phyloP scores from a whole-genome alignment of 2,113 vertebrate species.

The Strix aluco region DNA sequence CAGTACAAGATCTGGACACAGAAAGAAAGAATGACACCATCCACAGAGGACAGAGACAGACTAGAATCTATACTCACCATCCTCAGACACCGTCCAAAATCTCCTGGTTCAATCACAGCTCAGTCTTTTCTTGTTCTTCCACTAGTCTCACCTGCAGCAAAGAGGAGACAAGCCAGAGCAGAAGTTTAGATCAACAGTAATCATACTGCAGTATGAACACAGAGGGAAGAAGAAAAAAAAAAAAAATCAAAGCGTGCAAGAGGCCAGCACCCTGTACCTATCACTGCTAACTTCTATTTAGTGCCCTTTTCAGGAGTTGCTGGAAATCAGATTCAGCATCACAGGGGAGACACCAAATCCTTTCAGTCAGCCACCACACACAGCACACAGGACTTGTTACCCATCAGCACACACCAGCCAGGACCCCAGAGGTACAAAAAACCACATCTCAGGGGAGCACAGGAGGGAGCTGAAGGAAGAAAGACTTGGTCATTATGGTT shows the following conservation, averaged over 20 bases:
- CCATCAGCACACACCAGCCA: not conserved
- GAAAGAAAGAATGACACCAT: not conserved
- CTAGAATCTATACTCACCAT: slow-evolving; percentile 43
- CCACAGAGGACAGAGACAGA: not conserved
- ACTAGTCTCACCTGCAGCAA: slow-evolving; percentile 17
- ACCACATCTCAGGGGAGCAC: rapidly evolving
- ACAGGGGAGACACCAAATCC: not conserved
- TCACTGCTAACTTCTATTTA: not conserved
- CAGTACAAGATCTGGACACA: not conserved
- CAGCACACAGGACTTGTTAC: not conserved
- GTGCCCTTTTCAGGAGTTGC: not conserved
- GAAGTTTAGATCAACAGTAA: not conserved
- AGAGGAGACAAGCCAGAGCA: not conserved
- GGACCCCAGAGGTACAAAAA: not conserved
- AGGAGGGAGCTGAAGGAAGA: not conserved
- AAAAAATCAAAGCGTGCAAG: not conserved
- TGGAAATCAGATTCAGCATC: not conserved
- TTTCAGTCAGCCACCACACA: not conserved
- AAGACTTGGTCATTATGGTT: not conserved
- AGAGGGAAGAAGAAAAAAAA: not conserved
- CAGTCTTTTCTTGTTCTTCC: not conserved
- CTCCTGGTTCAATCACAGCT: not conserved
- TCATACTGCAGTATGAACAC: not conserved
- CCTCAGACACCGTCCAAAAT: not conserved
- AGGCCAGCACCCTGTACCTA: not conserved